Conservation (phyloP, 2,113 vertebrate species). For the Hemiprocne comata region DNA sequence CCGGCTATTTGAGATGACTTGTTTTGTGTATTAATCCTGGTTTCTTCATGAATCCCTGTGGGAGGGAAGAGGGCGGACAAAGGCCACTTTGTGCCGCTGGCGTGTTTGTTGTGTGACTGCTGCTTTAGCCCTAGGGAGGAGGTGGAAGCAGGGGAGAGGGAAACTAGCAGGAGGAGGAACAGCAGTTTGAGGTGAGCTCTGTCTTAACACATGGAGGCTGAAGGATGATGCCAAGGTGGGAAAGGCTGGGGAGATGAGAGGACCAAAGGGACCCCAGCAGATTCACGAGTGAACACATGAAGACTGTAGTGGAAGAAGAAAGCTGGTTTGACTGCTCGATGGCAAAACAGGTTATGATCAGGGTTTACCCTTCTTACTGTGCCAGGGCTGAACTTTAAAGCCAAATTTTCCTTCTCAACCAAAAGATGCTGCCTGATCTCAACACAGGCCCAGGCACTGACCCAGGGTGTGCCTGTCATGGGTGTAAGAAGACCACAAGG, state of each 20-base stretch:
- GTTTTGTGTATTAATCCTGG: background rate
- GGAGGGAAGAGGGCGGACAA: constrained; percentile 14
- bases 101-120: background rate
- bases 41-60: background rate
- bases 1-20: background rate
- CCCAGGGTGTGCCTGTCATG: background rate
- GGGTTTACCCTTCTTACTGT: background rate
- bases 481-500: background rate
- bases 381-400: background rate
- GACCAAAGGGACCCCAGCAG: background rate
- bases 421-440: background rate
- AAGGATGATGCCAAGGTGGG: background rate
- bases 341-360: background rate
- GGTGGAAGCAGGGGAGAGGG: background rate
- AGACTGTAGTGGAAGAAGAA: background rate
- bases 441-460: background rate
- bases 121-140: background rate
- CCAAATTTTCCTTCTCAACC: background rate
- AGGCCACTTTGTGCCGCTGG: background rate
- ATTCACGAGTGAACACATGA: background rate
- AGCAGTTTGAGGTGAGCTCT: background rate
- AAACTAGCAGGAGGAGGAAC: background rate
- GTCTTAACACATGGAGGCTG: rapidly evolving
- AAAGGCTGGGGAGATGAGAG: background rate
- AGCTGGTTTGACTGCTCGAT: background rate